Conservation (phyloP, 2,113 vertebrate species). For the Bufo gargarizans region DNA sequence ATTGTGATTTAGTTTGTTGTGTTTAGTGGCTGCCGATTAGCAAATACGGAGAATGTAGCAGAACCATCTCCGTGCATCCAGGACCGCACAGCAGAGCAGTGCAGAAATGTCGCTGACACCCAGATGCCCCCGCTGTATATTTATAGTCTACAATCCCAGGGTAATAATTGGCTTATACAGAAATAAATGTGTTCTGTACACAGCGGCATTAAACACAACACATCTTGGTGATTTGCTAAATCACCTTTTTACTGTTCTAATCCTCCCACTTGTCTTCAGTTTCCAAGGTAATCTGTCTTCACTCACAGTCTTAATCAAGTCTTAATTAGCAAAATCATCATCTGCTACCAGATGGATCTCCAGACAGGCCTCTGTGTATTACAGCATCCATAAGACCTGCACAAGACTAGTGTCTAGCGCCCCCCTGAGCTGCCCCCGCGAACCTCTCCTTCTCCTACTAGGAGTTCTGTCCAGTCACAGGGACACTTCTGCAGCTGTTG, state of each 20-base stretch:
- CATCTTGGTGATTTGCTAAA: not conserved
- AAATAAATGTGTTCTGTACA: not conserved
- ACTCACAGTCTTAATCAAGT: not conserved
- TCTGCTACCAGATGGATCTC: not conserved
- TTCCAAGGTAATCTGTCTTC: slow-evolving; percentile 23
- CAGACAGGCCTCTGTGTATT: not conserved
- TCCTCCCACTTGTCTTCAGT: slow-evolving; percentile 12
- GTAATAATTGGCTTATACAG: slow-evolving; percentile 3
- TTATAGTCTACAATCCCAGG: not conserved
- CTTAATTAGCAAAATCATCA: not conserved
- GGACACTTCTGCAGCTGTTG: not conserved
- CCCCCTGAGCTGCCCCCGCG: not conserved
- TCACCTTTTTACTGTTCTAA: not conserved
- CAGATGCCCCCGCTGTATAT: not conserved
- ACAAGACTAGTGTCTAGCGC: not conserved
- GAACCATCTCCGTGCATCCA: not conserved
- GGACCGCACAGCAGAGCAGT: not conserved
- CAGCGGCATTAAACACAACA: not conserved
- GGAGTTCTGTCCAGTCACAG: not conserved
- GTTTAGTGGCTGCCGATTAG: not conserved
- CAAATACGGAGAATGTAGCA: not conserved
- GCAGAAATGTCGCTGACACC: not conserved
- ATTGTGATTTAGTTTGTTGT: too few relatives aligned
- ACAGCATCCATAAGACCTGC: not conserved
- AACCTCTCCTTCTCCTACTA: not conserved